phyloP scores from a whole-genome alignment of 1,140 invertebrate genomes.

The Ctenoplectra terminalis region DNA sequence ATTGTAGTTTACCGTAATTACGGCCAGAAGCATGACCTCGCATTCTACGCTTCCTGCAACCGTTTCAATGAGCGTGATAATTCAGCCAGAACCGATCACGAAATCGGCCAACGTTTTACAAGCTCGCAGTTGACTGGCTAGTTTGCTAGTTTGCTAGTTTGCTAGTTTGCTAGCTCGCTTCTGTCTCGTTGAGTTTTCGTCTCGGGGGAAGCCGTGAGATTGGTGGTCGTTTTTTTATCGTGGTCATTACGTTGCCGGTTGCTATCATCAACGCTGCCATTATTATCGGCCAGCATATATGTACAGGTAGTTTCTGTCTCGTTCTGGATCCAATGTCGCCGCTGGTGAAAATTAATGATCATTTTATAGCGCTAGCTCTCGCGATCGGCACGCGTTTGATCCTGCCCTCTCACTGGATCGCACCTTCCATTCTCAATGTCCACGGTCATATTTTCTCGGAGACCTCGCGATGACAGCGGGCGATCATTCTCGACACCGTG shows the following conservation, averaged over 20 bases:
- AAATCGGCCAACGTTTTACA: conserved; percentile 49
- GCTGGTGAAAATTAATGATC: conserved; percentile 48
- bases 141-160: too few species aligned
- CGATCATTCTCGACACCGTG: conserved; percentile 10
- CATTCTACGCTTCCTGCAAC: conserved; percentile 23
- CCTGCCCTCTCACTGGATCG: neutral
- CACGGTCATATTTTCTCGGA: conserved; percentile 1
- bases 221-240: conserved; percentile 27
- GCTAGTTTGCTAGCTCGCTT: too few species aligned
- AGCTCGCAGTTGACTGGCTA: neutral
- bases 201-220: neutral
- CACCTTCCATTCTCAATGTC: neutral
- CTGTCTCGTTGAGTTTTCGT: conserved; percentile 24
- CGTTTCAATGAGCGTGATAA: conserved; percentile 52
- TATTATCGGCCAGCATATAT: conserved; percentile 20
- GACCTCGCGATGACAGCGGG: conserved; percentile 32
- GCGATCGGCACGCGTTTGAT: conserved; percentile 26
- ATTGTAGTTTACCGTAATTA: conserved; percentile 52
- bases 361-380: conserved; percentile 1
- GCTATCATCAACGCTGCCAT: conserved; percentile 21
- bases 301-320: neutral
- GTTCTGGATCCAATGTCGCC: conserved; percentile 11
- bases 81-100: conserved; percentile 60
- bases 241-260: conserved; percentile 13
- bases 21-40: conserved; percentile 32